These are phyloP conservation scores for Deilephila porcellus DNA, from an alignment of 2,888 invertebrate species.

Conservation along the genomic window DNA sequence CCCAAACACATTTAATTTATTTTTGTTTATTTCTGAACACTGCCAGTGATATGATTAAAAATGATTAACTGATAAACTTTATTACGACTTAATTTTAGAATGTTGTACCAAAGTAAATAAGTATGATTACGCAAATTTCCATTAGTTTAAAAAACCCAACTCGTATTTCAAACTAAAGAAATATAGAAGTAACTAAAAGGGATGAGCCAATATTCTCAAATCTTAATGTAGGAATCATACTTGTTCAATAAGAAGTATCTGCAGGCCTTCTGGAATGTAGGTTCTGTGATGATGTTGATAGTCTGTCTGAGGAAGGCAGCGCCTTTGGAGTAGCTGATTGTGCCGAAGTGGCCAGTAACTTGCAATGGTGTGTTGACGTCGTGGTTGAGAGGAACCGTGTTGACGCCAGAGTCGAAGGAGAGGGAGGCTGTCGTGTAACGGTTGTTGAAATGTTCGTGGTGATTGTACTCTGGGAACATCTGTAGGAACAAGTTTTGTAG, in stretches of 20 bases:
- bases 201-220: neutral
- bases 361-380: conserved; percentile 86
- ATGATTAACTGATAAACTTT: too few species aligned
- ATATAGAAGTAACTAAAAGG: neutral
- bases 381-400: conserved; percentile 84
- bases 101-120: too few species aligned
- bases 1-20: too few species aligned
- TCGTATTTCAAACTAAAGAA: neutral
- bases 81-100: too few species aligned
- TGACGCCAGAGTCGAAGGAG: conserved; percentile 66
- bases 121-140: too few species aligned
- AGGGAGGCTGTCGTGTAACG: conserved; percentile 88
- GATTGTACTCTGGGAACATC: conserved; percentile 86
- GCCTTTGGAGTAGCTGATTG: conserved; percentile 89
- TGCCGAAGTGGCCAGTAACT: conserved; percentile 87
- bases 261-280: conserved; percentile 64
- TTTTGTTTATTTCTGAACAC: too few species aligned
- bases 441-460: conserved; percentile 89
- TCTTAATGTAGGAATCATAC: conserved; percentile 64
- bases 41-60: too few species aligned
- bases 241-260: conserved; percentile 70
- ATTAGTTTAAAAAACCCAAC: too few species aligned
- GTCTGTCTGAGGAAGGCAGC: conserved; percentile 78
- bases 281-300: conserved; percentile 64
- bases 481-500: conserved; percentile 51